Evolutionary conservation across 2,888 invertebrate species (phyloP).

Genomic region (Helobdella robusta): DNA sequence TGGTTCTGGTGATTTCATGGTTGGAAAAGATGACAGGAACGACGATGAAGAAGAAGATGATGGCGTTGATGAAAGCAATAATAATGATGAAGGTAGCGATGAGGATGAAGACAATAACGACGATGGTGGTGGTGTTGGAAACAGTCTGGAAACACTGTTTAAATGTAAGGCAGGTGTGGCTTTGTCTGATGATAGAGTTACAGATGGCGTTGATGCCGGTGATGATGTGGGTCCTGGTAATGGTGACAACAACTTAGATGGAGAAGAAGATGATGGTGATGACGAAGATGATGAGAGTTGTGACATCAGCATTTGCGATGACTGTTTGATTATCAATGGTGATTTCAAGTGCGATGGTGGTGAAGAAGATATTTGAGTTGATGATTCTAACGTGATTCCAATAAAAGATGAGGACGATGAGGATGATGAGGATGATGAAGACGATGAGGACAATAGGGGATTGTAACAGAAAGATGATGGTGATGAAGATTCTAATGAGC

Average conservation of each 20-base stretch:
- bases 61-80: too few species aligned
- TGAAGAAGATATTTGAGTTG: conserved; percentile 22
- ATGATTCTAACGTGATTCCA: too few species aligned
- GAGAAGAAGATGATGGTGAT: conserved; percentile 22
- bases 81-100: too few species aligned
- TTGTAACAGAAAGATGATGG: conserved; percentile 28
- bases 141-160: too few species aligned
- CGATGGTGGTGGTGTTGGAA: too few species aligned
- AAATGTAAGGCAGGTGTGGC: too few species aligned
- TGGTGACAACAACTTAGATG: conserved; percentile 12
- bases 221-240: conserved; percentile 17
- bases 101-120: too few species aligned
- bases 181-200: too few species aligned
- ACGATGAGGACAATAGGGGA: too few species aligned
- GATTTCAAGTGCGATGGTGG: conserved; percentile 26
- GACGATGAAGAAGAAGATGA: conserved; percentile 10
- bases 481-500: conserved; percentile 13
- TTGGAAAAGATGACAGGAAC: neutral
- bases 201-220: conserved; percentile 1
- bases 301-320: neutral
- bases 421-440: too few species aligned
- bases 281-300: conserved; percentile 19
- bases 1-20: neutral
- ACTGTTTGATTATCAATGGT: conserved; percentile 7
- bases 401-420: too few species aligned